Percentiles rank a stretch among this genome's conserved stretches.
Evolutionary conservation across 2,797 vertebrate genomes (phyloP).

Genomic region (Smutsia gigantea): DNA sequence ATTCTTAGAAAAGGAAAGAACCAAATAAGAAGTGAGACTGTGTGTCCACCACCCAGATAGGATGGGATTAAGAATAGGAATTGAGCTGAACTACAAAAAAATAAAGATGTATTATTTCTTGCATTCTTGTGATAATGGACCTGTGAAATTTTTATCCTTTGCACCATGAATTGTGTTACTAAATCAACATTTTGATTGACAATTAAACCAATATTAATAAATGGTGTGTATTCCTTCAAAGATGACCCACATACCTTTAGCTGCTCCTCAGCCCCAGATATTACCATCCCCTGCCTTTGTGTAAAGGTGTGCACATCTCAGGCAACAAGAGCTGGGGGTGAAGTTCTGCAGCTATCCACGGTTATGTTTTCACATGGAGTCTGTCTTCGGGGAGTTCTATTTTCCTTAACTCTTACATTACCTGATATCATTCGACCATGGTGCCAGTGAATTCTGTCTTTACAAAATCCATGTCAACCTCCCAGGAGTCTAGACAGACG

Average conservation of each 20-base stretch:
- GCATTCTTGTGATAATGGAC: neutral
- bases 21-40: neutral
- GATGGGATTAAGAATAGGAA: neutral
- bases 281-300: neutral
- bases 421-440: neutral
- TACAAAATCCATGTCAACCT: neutral
- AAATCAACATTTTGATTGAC: neutral
- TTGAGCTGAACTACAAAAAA: neutral
- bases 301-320: neutral
- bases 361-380: neutral
- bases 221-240: neutral
- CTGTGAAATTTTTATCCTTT: neutral
- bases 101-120: neutral
- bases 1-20: neutral
- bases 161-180: neutral
- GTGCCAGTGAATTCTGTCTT: neutral
- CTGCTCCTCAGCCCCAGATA: neutral
- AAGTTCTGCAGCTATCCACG: neutral
- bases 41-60: neutral
- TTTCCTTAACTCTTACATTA: neutral
- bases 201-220: neutral
- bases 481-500: neutral
- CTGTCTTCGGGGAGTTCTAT: neutral
- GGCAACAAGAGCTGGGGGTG: neutral
- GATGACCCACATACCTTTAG: neutral